These are phyloP conservation scores for Myocastor coypus DNA, from an alignment of 2,113 vertebrate species.

Conservation along the genomic window DNA sequence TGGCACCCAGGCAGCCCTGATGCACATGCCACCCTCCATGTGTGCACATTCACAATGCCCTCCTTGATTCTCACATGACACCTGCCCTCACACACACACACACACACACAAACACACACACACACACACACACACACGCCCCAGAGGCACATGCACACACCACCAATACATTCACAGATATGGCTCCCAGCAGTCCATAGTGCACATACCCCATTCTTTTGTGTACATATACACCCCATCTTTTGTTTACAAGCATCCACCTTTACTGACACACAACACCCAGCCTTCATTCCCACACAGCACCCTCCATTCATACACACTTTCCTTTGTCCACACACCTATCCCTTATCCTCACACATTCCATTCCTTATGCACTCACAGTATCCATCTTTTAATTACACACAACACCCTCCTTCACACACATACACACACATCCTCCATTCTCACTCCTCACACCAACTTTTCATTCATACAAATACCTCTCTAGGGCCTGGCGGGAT, in stretches of 20 bases:
- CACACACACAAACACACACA: too few species aligned
- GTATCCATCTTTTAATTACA: background rate
- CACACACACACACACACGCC: background rate
- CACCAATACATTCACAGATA: background rate
- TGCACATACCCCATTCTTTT: background rate
- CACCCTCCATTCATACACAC: background rate
- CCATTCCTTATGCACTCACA: background rate
- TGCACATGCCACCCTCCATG: background rate
- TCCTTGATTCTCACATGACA: background rate
- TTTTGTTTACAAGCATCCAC: background rate
- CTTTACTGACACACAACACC: background rate
- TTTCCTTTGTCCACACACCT: background rate
- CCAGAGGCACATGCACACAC: too few species aligned
- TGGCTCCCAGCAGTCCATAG: background rate
- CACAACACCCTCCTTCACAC: background rate
- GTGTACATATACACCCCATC: too few species aligned
- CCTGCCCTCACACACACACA: too few species aligned
- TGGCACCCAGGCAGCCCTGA: background rate
- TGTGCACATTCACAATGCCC: background rate
- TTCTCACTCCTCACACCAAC: background rate
- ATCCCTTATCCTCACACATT: background rate
- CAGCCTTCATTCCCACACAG: background rate
- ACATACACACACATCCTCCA: background rate
- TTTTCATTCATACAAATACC: background rate
- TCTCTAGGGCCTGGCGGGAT: too few species aligned